Conservation (phyloP, 53 echinoderm and acorn worm genomes). For the Paracentrotus lividus region DNA sequence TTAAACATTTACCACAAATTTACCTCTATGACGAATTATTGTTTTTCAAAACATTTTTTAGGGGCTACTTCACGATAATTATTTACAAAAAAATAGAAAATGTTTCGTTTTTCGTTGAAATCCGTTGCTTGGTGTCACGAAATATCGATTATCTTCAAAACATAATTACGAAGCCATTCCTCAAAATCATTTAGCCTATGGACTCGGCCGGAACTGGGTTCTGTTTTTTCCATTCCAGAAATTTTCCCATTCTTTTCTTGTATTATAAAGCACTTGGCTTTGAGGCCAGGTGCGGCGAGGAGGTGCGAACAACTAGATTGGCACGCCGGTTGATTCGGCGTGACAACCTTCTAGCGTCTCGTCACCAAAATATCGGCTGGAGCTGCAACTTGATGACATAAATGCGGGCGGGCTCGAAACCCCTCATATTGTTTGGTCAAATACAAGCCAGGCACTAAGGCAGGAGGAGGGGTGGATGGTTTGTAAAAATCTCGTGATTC, state of each 20-base stretch:
- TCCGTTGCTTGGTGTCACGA: background rate
- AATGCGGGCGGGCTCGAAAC: slow-evolving; percentile 32
- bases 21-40: no score
- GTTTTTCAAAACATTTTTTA: background rate
- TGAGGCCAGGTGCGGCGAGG: slow-evolving; percentile 50
- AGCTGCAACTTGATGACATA: slow-evolving; percentile 32
- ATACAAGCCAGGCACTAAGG: background rate
- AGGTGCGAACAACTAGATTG: slow-evolving; percentile 60
- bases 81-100: background rate
- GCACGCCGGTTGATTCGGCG: slow-evolving; percentile 63
- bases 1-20: no score
- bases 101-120: background rate
- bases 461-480: background rate
- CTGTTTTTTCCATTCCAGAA: slow-evolving; percentile 39
- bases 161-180: slow-evolving; percentile 33
- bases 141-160: slow-evolving; percentile 30
- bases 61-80: background rate
- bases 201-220: slow-evolving; percentile 53
- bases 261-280: slow-evolving; percentile 9
- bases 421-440: background rate
- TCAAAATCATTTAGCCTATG: slow-evolving; percentile 15
- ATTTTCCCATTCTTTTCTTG: slow-evolving; percentile 28
- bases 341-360: slow-evolving; percentile 56
- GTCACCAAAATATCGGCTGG: background rate
- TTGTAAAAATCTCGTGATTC: background rate